Evolutionary conservation across 2,888 invertebrate genomes (phyloP).

Genomic region (Enchytraeus crypticus): DNA sequence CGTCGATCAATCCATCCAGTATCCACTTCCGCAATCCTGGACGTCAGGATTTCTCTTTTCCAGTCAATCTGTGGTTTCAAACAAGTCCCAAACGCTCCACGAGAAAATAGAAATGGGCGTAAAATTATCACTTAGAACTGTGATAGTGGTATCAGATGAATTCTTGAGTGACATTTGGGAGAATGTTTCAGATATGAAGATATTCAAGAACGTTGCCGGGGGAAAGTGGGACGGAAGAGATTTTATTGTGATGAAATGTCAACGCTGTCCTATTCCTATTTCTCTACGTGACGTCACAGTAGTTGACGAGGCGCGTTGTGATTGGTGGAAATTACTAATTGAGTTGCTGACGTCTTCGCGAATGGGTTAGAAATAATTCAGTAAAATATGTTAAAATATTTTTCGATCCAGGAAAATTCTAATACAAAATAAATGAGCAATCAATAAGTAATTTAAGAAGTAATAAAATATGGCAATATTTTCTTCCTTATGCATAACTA

Average conservation of each 20-base stretch:
- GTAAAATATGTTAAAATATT: too few relatives aligned
- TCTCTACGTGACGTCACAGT: conserved; percentile 12
- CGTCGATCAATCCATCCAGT: conserved; percentile 12
- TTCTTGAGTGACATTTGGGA: conserved; percentile 21
- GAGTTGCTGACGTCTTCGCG: too few relatives aligned
- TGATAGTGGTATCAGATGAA: conserved; percentile 21
- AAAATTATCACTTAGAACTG: conserved; percentile 16
- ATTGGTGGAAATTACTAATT: conserved; percentile 23
- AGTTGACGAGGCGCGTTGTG: conserved; percentile 15
- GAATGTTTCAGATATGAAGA: conserved; percentile 16
- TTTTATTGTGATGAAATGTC: conserved; percentile 12
- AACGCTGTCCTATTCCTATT: conserved; percentile 19
- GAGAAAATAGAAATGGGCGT: conserved; percentile 12
- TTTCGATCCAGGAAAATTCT: too few relatives aligned
- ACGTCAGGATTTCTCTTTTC: too few relatives aligned
- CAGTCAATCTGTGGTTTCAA: too few relatives aligned
- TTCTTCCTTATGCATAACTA: too few relatives aligned
- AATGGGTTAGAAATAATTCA: too few relatives aligned
- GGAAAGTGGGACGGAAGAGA: conserved; percentile 17
- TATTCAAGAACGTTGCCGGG: conserved; percentile 7
- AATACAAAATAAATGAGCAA: too few relatives aligned
- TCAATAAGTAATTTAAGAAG: too few relatives aligned
- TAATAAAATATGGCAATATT: too few relatives aligned
- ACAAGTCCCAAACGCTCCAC: background rate
- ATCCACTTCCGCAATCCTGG: background rate